Base-by-base conservation (phyloP, 1,140 invertebrate species). In the Argopecten irradians region DNA sequence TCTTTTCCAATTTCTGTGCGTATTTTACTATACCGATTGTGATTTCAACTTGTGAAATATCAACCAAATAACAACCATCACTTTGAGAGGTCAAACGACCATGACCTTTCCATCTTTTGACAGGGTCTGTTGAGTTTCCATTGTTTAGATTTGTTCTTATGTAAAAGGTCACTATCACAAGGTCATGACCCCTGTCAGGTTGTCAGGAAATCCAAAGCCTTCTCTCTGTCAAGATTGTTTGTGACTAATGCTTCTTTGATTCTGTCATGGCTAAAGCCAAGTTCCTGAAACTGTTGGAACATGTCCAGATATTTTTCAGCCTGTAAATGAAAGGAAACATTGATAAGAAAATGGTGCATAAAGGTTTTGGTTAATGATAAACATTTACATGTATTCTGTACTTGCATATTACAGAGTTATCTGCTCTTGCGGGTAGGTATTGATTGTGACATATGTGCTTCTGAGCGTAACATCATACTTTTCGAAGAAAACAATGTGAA, bases 221-320 rank as follows among this genome's bases (percentile, higher is more conserved):
- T 98, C 93, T 98, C 98, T 92, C 97, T 96, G 96, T 98, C 97
- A 93, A 98, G 97, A 94, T 98, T 96, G 93, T 97, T 97, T 93
- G 97, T 97, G 14, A 97, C 94, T 34, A 98, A 96, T 41, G 98
- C 98, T 87, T 96, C 96, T 0, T 97, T 97, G 28, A 97, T 97
- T 92, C 97, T 96, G 36, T 97, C 96, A 96, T 98, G 97, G 0
- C 97, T 95, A 94, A 98, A 98, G 33, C 98, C 98, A 55, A 98
- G 96, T 94, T 98, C 97, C 95, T 97, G 96, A 46, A 98, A 96
- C 92, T 98, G 97, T 83, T 96, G 96, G 89, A 96, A 93, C 92
- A 96, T 95, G 90, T 96, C 93, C 83, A 97, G 94, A 93, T 96
- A 97, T 34, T 93, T 92, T 92, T 96, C 95, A 5, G 96, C 96